These are phyloP conservation scores for Pygoscelis antarcticus DNA, from an alignment of 2,113 vertebrate species.

Conservation along the genomic window DNA sequence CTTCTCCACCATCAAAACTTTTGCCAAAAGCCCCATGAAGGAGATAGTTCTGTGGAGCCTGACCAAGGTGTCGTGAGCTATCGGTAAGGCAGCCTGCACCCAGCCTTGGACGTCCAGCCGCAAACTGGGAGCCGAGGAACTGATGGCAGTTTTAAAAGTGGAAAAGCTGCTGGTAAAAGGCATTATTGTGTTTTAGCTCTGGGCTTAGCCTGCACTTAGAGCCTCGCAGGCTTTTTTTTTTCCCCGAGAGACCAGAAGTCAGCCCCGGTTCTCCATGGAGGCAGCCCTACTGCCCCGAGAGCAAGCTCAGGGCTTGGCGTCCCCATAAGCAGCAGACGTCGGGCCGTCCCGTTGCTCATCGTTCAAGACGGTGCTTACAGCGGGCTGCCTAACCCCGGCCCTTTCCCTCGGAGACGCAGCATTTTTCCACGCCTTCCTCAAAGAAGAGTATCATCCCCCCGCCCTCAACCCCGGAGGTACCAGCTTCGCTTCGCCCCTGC, in stretches of 20 bases:
- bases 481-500: accelerated
- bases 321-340: accelerated
- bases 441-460: accelerated
- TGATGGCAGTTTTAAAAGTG: background rate
- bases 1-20: background rate
- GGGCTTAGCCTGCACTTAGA: background rate
- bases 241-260: accelerated
- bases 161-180: background rate
- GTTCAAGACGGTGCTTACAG: background rate
- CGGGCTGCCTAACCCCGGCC: background rate
- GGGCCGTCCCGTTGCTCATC: accelerated
- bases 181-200: background rate
- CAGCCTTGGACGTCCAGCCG: accelerated
- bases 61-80: too few relatives aligned
- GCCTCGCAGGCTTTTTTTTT: background rate
- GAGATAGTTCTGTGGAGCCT: too few relatives aligned
- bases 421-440: accelerated
- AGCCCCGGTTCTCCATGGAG: too few relatives aligned
- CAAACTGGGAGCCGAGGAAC: accelerated
- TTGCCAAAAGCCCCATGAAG: background rate
- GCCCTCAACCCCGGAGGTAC: background rate
- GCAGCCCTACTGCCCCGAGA: background rate
- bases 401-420: too few relatives aligned
- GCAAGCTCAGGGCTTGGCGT: accelerated
- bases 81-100: accelerated